These are phyloP conservation scores for Simalia tracyae DNA, from an alignment of 2,797 vertebrate genomes.

Conservation along the genomic window DNA sequence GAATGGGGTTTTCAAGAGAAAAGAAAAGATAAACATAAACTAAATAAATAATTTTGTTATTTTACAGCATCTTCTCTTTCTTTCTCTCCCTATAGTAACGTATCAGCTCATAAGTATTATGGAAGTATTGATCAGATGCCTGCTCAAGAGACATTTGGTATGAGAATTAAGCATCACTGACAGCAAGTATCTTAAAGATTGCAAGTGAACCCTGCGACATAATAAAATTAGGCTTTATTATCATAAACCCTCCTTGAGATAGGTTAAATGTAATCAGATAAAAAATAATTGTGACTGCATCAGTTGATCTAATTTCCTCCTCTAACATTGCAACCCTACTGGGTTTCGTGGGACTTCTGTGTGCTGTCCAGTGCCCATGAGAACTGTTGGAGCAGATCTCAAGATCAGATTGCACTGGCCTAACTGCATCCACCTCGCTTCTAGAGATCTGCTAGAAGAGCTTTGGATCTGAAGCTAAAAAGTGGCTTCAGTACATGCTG, in stretches of 20 bases:
- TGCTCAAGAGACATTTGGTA: neutral
- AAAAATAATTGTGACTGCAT: neutral
- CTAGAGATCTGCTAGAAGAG: neutral
- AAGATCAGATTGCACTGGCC: no score
- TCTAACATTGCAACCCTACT: neutral
- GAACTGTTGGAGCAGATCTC: no score
- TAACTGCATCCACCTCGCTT: neutral
- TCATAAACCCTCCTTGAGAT: neutral
- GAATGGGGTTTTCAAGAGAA: neutral
- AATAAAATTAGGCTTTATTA: neutral
- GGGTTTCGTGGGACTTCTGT: neutral
- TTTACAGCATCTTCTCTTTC: neutral
- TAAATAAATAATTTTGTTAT: neutral
- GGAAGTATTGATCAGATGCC: neutral
- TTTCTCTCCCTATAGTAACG: neutral
- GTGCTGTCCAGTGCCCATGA: neutral
- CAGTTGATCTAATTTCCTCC: neutral
- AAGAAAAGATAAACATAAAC: neutral
- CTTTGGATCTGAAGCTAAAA: neutral
- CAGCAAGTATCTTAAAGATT: neutral
- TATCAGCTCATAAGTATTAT: neutral
- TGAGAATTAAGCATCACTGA: neutral
- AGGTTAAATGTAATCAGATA: neutral
- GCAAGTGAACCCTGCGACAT: neutral
- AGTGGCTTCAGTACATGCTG: neutral